phyloP scores from a whole-genome alignment of 2,797 vertebrate species.

The Xiphophorus birchmanni region DNA sequence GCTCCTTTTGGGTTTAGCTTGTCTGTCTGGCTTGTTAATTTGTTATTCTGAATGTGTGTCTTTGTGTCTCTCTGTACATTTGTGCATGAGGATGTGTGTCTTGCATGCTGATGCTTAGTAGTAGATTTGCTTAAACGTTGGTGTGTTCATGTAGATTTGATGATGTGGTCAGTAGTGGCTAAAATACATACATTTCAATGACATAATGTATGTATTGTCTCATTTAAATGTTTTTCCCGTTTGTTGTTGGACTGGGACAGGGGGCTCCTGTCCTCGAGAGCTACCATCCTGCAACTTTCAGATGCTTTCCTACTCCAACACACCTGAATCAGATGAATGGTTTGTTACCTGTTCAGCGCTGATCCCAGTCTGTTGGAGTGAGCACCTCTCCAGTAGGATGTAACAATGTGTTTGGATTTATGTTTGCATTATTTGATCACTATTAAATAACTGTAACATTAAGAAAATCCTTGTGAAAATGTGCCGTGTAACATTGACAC shows the following conservation, averaged over 20 bases:
- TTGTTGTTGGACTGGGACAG: too few species aligned
- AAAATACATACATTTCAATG: conserved; percentile 33
- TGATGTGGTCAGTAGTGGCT: conserved; percentile 3
- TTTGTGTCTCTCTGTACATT: conserved; percentile 8
- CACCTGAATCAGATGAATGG: too few species aligned
- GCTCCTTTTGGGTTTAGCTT: conserved; percentile 52
- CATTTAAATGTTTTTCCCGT: too few species aligned
- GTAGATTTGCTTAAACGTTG: conserved; percentile 32
- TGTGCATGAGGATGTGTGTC: conserved; percentile 20
- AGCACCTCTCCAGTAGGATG: too few species aligned
- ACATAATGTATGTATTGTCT: neutral
- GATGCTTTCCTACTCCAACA: too few species aligned
- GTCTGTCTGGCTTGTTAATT: conserved; percentile 41
- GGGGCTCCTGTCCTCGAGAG: too few species aligned
- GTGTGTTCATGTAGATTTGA: conserved; percentile 36
- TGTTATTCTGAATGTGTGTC: conserved; percentile 38
- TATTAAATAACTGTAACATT: neutral
- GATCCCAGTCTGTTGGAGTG: too few species aligned
- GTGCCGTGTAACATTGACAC: neutral
- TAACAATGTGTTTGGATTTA: conserved; percentile 11
- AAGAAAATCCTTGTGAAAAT: neutral
- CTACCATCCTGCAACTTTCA: too few species aligned
- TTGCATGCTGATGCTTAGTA: conserved; percentile 13
- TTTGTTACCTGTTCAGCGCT: too few species aligned
- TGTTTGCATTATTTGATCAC: neutral